Percentiles rank a stretch among this genome's conserved stretches.
phyloP scores from a whole-genome alignment of 2,888 invertebrate genomes.

The Diachrysia chrysitis region DNA sequence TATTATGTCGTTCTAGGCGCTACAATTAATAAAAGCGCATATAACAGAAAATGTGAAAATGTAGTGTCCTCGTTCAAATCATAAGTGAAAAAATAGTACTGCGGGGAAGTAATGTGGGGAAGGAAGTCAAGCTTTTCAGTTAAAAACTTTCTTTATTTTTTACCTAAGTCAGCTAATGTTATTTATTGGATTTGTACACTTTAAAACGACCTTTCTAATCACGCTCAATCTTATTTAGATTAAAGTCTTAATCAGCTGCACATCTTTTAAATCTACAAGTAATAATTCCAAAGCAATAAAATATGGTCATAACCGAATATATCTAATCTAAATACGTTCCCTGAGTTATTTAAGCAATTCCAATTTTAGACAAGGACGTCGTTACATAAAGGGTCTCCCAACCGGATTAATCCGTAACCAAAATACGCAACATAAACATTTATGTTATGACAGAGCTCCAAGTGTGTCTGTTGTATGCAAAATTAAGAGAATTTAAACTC shows the following conservation, averaged over 20 bases:
- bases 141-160: constrained; percentile 18
- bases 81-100: constrained; percentile 24
- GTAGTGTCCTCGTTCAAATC: constrained; percentile 23
- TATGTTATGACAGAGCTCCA: constrained; percentile 43
- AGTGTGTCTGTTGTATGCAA: constrained; percentile 34
- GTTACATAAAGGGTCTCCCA: constrained; percentile 31
- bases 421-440: constrained; percentile 53
- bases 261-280: background rate
- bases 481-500: constrained; percentile 49
- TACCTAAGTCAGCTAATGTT: background rate
- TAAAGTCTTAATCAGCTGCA: background rate
- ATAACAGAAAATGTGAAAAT: background rate
- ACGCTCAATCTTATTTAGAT: background rate
- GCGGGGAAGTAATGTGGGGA: too few relatives aligned
- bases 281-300: constrained; percentile 1
- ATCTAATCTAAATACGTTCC: constrained; percentile 22
- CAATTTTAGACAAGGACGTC: constrained; percentile 29
- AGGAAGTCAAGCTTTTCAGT: too few relatives aligned
- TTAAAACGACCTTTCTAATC: too few relatives aligned
- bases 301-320: constrained; percentile 18
- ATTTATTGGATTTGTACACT: too few relatives aligned
- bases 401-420: constrained; percentile 42
- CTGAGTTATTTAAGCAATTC: constrained; percentile 37
- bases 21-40: background rate
- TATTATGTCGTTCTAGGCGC: too few relatives aligned